Conservation (phyloP, 2,113 vertebrate genomes). For the Anser cygnoides region DNA sequence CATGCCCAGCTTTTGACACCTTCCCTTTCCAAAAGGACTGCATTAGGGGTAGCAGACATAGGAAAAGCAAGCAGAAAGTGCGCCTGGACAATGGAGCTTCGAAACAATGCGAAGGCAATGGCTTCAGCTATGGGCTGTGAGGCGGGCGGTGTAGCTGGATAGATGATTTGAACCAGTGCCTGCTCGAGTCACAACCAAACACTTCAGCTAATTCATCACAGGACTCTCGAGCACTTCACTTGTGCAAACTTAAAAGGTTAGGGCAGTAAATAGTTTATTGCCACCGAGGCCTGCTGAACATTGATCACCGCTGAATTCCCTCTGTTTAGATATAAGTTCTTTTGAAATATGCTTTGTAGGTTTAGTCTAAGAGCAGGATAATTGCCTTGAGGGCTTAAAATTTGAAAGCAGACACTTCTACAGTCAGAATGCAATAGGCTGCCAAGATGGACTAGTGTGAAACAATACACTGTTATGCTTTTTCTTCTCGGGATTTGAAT, state of each 20-base stretch:
- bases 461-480: background rate
- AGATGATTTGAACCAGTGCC: slow-evolving; percentile 52
- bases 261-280: slow-evolving; percentile 70
- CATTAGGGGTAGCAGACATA: rapidly evolving
- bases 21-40: background rate
- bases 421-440: background rate
- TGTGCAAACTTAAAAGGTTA: slow-evolving; percentile 53
- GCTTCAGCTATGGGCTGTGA: background rate
- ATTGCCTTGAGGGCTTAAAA: slow-evolving; percentile 12
- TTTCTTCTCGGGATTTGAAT: background rate
- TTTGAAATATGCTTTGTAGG: slow-evolving; percentile 51
- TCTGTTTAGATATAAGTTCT: slow-evolving; percentile 51
- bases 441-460: background rate
- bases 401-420: slow-evolving; percentile 35
- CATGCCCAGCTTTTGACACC: background rate
- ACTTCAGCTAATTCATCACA: slow-evolving; percentile 65
- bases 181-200: slow-evolving; percentile 16
- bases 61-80: background rate
- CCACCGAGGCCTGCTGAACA: slow-evolving; percentile 24
- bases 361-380: slow-evolving; percentile 52
- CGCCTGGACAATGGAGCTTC: background rate
- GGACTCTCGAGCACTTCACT: slow-evolving; percentile 15
- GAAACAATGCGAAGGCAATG: background rate
- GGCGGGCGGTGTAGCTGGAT: background rate
- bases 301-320: slow-evolving; percentile 42